Evolutionary conservation across 2,113 vertebrate species (phyloP), one percentile per base, ranked within the genome.

Genomic region (Limnothrissa miodon): DNA sequence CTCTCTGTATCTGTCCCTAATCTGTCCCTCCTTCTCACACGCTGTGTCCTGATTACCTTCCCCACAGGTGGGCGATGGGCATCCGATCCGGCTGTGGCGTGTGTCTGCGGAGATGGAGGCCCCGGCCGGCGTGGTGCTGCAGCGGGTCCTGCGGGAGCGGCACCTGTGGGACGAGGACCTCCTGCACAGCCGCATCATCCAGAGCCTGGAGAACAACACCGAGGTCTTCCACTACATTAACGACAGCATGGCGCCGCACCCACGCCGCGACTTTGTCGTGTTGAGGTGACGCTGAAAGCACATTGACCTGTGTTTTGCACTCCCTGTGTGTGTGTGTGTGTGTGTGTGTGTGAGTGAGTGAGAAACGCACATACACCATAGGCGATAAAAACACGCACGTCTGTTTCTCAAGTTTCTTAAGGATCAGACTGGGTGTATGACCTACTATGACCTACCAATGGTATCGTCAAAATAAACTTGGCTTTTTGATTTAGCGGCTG

Each of bases 111-210:
- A 96, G 0, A 87, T 96, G 0, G 95, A 95, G n/a, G 96, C 96
- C 0, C 92, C 95, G 4, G 95, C 96, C 0, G 42, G 87, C 0
- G 66, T 84, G 0, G 95, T 97, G 85, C 91, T 97, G 39, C 95
- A 96, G 81, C 93, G 96, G 17, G 90, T 97, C 33, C 93, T 97
- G 15, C 88, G 96, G 79, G 96, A 97, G 45, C 92, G 96, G 39
- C 95, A 94, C 90, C 93, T 96, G 56, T 97, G 96, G 96, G 96
- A 97, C 0, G 96, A 97, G 66, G 96, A 97, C 84, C 85, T 97
- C n/a, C 91, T 97, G 83, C 93, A 96, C 86, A 94, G 94, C 82
- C 91, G 90, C 3, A 95, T 96, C 86, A 86, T 97, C 4, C 95
- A 96, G 83, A 91, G 93, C 10, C 88, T 97, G 87, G 95, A 93